These are phyloP conservation scores for Cydia amplana DNA, from an alignment of 1,140 invertebrate genomes.

Conservation along the genomic window DNA sequence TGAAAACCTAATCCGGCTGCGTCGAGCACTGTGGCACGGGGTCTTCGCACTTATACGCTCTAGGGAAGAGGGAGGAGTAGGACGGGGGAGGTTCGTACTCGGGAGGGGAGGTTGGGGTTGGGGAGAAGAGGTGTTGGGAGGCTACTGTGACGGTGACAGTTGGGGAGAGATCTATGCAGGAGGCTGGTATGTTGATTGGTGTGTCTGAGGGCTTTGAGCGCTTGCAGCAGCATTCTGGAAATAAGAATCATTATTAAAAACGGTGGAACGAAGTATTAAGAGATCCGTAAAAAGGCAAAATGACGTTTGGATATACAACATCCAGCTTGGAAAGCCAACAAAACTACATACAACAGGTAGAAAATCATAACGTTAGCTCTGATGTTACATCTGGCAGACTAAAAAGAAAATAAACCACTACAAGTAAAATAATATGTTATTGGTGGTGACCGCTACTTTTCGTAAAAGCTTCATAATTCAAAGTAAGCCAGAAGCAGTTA, in stretches of 20 bases:
- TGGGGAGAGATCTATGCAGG: constrained; percentile 67
- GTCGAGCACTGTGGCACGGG: constrained; percentile 72
- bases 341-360: too few relatives aligned
- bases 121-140: constrained; percentile 60
- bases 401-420: too few relatives aligned
- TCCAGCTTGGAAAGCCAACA: too few relatives aligned
- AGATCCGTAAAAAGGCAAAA: too few relatives aligned
- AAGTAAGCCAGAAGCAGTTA: too few relatives aligned
- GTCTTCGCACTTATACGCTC: constrained; percentile 69
- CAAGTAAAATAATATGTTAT: too few relatives aligned
- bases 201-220: constrained; percentile 72
- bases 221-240: constrained; percentile 74
- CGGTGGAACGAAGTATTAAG: too few relatives aligned
- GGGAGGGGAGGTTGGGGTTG: constrained; percentile 55
- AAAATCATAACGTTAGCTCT: too few relatives aligned
- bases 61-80: constrained; percentile 70
- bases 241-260: constrained; percentile 16
- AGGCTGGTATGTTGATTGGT: constrained; percentile 64
- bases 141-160: constrained; percentile 65
- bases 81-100: constrained; percentile 71
- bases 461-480: too few relatives aligned
- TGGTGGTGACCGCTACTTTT: too few relatives aligned
- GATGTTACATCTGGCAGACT: too few relatives aligned
- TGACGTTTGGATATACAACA: too few relatives aligned
- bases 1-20: constrained; percentile 55